Evolutionary conservation across 1,140 invertebrate genomes (phyloP), one percentile per base, ranked within the genome.

Genomic region (Cardiocondyla obscurior): DNA sequence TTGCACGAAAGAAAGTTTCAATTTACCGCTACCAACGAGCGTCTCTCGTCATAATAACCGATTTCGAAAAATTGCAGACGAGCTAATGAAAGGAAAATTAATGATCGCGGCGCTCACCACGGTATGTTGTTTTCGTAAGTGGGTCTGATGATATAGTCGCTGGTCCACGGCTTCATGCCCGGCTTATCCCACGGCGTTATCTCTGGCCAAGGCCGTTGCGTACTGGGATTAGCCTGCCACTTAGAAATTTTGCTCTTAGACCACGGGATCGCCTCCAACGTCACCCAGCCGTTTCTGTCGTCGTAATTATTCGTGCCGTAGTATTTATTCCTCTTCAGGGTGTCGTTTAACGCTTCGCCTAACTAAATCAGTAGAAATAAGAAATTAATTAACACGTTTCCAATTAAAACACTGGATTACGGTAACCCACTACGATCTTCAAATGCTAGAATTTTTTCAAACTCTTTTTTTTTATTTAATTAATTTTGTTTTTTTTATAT

Each of bases 231-330:
- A 0, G 95, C 94, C 86, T 97, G 96, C 97, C 96, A 97, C 90
- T 97, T 97, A 7, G 96, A 96, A 62, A 97, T 96, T 93, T 97
- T 97, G 81, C 96, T 97, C 16, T 96, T 95, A 0, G 96, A 96
- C 96, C 96, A 97, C 0, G 96, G 96, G 6, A 97, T 95, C 0
- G 96, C 96, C 67, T 97, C 96, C 51, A 97, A 91, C 2, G 96
- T 96, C 0, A 97, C 96, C 97, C 97, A 97, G 0, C 96, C 96
- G 72, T 96, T 95, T 83, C 96, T 95, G 85, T 97, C 96, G 73
- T 97, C 96, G 81, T 95, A 95, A 1, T 95, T 95, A 90, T 95
- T 94, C 92, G 87, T 95, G 19, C 91, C 90, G 89, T 94, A 94
- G 19, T 92, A 94, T 65, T 93, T 94, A 81, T 94, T 93, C 70